These are phyloP conservation scores for Sebastes nivosus DNA, from an alignment of 2,797 vertebrate genomes.

Conservation along the genomic window DNA sequence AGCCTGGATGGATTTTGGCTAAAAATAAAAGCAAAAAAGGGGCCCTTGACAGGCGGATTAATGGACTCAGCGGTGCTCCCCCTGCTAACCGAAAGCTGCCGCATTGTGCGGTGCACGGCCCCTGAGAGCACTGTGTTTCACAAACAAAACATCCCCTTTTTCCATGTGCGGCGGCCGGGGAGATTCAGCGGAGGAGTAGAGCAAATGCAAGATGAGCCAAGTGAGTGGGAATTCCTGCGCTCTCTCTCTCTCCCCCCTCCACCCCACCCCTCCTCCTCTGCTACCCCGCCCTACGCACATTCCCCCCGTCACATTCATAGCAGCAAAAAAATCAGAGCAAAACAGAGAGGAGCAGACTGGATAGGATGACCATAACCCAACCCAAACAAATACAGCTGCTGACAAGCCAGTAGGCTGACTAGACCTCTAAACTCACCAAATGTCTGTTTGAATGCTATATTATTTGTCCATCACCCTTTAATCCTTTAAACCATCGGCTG, in stretches of 20 bases:
- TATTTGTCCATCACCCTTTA: not conserved
- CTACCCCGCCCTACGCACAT: conserved; percentile 47
- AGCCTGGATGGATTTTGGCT: conserved; percentile 93
- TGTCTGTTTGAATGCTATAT: not conserved
- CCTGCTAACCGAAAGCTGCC: conserved; percentile 14
- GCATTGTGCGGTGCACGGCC: conserved; percentile 27
- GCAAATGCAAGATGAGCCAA: conserved; percentile 63
- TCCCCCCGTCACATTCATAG: conserved; percentile 52
- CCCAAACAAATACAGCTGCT: conserved; percentile 48
- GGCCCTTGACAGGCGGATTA: conserved; percentile 87
- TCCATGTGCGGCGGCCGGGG: conserved; percentile 22
- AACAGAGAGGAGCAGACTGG: conserved; percentile 38
- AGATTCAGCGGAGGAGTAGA: conserved; percentile 18
- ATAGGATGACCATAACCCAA: conserved; percentile 32
- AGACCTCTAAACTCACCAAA: not conserved
- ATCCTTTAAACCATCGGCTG: not conserved
- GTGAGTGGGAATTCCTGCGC: conserved; percentile 68
- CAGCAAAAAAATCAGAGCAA: conserved; percentile 21
- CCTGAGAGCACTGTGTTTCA: conserved; percentile 36
- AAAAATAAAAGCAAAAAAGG: conserved; percentile 91
- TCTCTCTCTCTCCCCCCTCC: not conserved
- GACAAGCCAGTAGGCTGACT: conserved; percentile 34
- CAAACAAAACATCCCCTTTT: conserved; percentile 64
- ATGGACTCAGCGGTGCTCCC: conserved; percentile 85
- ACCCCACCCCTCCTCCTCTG: not conserved